Conservation (phyloP, 2,113 vertebrate species). For the Astatotilapia flaviijosephi region DNA sequence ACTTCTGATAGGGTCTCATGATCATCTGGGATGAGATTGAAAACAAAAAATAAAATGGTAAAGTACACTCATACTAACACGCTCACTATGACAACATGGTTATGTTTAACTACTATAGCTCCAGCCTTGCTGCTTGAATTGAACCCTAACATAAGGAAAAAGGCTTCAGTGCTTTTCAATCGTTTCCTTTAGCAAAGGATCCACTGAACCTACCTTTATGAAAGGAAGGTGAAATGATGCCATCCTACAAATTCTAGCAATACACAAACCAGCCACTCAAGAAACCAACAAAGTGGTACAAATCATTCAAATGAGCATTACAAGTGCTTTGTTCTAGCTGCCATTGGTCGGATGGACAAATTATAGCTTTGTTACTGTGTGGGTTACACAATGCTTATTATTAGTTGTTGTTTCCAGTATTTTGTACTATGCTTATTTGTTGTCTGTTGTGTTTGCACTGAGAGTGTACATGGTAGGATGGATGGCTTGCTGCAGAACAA, state of each 20-base stretch:
- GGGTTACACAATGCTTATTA: background rate
- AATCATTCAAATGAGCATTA: background rate
- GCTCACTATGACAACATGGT: background rate
- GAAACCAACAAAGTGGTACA: background rate
- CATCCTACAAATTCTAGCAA: background rate
- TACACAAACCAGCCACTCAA: background rate
- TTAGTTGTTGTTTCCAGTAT: background rate
- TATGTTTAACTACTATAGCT: background rate
- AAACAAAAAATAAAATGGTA: background rate
- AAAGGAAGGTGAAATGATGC: background rate
- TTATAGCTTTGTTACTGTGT: background rate
- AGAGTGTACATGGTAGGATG: background rate
- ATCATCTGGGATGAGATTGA: slow-evolving; percentile 28
- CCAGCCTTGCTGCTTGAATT: background rate
- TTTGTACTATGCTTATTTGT: background rate
- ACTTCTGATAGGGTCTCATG: slow-evolving; percentile 50
- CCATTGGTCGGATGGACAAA: background rate
- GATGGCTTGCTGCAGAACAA: background rate
- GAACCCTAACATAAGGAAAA: background rate
- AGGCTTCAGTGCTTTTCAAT: background rate
- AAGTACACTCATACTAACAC: background rate
- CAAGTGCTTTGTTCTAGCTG: background rate
- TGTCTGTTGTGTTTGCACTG: background rate
- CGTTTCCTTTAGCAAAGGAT: background rate
- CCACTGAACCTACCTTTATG: background rate